Base-by-base conservation (phyloP, 2,888 invertebrate species). In the Hedychridium roseum region DNA sequence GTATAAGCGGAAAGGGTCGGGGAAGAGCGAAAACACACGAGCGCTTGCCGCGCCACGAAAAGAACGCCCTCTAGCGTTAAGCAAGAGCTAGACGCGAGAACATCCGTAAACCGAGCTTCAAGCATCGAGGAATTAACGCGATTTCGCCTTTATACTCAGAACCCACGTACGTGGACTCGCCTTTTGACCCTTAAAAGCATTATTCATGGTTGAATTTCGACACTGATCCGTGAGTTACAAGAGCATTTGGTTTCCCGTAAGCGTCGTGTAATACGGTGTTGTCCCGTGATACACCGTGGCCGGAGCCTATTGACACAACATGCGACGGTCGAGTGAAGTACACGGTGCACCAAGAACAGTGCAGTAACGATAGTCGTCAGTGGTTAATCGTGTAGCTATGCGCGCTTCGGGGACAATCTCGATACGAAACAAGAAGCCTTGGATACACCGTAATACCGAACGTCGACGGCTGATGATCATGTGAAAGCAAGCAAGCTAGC, bases 31-130 rank as follows among this genome's bases (percentile, higher is more conserved):
- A 1, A 7, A 21, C 42, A n/a, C 9, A 57, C 71, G 70, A 73
- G 45, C 68, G 72, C 68, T 69, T 68, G 65, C 61, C 73, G 73
- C 73, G 73, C 71, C 73, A 65, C 68, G 64, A 68, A 72, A n/a
- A 70, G 66, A 68, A 71, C 71, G 71, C 73, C 68, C 70, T 69
- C 66, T 58, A 46, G 55, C 58, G 53, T n/a, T n/a, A n/a, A 60
- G 53, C 56, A 60, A 12, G 27, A 30, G 56, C 61, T 54, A 66
- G 68, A 70, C 67, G 66, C 66, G 66, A 70, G 65, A n/a, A n/a
- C n/a, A 66, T 68, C 59, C 60, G 60, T 58, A 70, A 71, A 60
- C 63, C 66, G 57, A 71, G 63, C n/a, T n/a, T n/a, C n/a, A n/a
- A n/a, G n/a, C n/a, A n/a, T n/a, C n/a, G n/a, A n/a, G n/a, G n/a